Evolutionary conservation across 2,797 vertebrate genomes (phyloP), one percentile per base, ranked within the genome.

Genomic region (Rhinogobio ventralis): DNA sequence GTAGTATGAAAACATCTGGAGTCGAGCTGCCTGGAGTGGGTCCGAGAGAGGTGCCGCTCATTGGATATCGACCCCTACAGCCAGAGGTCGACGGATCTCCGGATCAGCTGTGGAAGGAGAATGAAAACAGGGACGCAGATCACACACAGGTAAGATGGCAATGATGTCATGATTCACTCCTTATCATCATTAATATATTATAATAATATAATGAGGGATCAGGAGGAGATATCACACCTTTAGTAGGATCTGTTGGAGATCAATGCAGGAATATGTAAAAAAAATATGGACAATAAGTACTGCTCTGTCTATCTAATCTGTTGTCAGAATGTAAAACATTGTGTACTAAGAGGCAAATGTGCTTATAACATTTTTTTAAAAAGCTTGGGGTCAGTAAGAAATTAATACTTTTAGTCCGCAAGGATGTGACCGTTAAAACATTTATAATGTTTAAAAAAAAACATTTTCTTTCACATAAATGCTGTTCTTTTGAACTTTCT

Each of bases 1-100:
- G 94, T 49, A 93, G 90, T 91, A 84, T 94, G 91, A 92, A 91
- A 49, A 92, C 93, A 76, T 91, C 92, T 89, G 94, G 91, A 14
- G 93, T 85, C 51, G 93, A 95, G 87, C 94, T 95, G 88, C 94
- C 95, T 1, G 95, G 94, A 88, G 94, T 93, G 91, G 94, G 94
- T 86, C 93, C 95, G 0, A 92, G 86, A 36, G 84, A 90, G 0
- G 94, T 95, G 83, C 95, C 95, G 67, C 95, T 96, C 46, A 93
- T 95, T 84, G 95, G 94, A 85, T 96, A 95, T 90, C 89, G 95
- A 83, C 93, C 93, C 5, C 82, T 96, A 75, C 75, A 88, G 5
- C 89, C 93, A 30, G 94, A 94, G 81, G 28, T 86, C 4, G 82
- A 81, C 79, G 66, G 86, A 11, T 79, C 81, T 7, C 85, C 86